Conservation (phyloP, 2,113 vertebrate genomes). For the Pedetes capensis region DNA sequence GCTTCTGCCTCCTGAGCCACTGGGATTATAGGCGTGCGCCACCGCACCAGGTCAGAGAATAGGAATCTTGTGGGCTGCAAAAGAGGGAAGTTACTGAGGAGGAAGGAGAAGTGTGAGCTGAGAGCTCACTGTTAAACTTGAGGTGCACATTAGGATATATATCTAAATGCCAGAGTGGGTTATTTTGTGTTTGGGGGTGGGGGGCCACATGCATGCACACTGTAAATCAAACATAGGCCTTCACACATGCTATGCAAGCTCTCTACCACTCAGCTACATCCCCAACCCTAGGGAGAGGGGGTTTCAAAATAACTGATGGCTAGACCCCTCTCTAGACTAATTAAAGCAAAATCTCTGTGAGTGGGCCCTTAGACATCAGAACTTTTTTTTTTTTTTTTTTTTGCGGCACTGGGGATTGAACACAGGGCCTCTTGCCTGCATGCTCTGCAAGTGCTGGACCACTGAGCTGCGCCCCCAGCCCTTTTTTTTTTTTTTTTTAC, state of each 20-base stretch:
- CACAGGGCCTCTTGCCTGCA: no score
- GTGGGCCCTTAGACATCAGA: not conserved
- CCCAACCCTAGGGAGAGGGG: not conserved
- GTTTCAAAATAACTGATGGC: not conserved
- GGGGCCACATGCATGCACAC: no score
- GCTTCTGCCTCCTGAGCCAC: no score
- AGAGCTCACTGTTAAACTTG: not conserved
- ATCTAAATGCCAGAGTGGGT: not conserved
- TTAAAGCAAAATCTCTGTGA: not conserved
- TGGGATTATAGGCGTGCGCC: no score
- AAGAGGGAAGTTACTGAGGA: not conserved
- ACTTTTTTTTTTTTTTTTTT: not conserved
- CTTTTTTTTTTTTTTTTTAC: no score
- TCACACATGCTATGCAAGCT: not conserved
- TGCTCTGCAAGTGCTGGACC: no score
- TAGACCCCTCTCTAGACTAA: not conserved
- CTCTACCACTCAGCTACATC: not conserved
- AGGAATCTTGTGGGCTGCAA: not conserved
- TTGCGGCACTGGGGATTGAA: no score
- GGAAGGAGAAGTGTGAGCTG: not conserved
- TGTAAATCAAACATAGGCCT: not conserved
- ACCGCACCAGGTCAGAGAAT: no score
- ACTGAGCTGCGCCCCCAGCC: no score
- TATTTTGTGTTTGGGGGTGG: not conserved
- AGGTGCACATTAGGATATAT: not conserved